Evolutionary conservation across 2,797 vertebrate species (phyloP).

Genomic region (Pelochelys cantorii): DNA sequence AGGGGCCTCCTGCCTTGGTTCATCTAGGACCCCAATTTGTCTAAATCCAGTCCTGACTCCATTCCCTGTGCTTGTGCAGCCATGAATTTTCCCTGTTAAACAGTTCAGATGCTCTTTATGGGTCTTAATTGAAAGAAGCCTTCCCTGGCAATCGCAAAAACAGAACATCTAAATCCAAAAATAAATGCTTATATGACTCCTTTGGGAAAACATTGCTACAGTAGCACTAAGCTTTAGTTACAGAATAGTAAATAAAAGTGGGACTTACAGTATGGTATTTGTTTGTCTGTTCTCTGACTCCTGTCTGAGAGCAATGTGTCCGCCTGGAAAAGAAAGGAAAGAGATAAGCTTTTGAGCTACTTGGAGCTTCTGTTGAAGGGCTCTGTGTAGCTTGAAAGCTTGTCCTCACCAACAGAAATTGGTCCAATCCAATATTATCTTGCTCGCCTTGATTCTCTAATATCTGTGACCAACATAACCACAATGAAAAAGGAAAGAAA

Average conservation of each 20-base stretch:
- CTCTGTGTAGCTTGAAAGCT: not conserved
- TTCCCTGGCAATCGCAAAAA: not conserved
- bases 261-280: not conserved
- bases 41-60: not conserved
- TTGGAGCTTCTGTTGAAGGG: not conserved
- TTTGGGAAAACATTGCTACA: not conserved
- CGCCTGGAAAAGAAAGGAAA: not conserved
- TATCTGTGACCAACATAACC: not conserved
- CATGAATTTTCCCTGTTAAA: not conserved
- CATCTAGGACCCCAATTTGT: not conserved
- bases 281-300: not conserved
- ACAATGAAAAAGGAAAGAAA: not conserved
- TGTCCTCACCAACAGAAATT: not conserved
- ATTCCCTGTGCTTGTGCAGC: not conserved
- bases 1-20: not conserved
- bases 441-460: not conserved
- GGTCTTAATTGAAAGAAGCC: not conserved
- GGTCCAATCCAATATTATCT: not conserved
- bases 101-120: not conserved
- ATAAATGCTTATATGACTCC: not conserved
- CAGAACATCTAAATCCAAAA: not conserved
- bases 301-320: not conserved
- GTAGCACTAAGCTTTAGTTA: not conserved
- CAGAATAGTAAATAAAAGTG: not conserved
- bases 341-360: not conserved